Percentiles rank a stretch among this genome's conserved stretches.
phyloP scores from a whole-genome alignment of 2,797 vertebrate genomes.

The Sebastes itinus region DNA sequence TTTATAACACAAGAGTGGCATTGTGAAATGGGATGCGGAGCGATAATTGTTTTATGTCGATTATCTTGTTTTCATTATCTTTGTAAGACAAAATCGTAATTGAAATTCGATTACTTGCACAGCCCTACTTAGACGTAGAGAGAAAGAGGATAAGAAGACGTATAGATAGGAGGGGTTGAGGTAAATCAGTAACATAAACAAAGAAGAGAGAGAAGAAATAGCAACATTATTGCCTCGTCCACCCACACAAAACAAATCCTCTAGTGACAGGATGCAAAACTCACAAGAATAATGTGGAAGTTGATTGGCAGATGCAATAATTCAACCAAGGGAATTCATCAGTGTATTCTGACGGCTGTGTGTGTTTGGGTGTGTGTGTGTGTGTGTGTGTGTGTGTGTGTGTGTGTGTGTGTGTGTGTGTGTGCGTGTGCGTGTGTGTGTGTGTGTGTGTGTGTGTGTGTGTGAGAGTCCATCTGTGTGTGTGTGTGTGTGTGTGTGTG shows the following conservation, averaged over 20 bases:
- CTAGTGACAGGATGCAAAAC: slow-evolving; percentile 54
- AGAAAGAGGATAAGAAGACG: background rate
- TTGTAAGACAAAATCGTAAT: no score
- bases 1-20: no score
- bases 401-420: background rate
- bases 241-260: slow-evolving; percentile 56
- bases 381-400: background rate
- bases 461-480: background rate
- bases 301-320: slow-evolving; percentile 76
- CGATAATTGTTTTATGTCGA: no score
- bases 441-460: background rate
- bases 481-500: background rate
- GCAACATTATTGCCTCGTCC: slow-evolving; percentile 40
- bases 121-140: background rate
- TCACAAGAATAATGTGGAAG: slow-evolving; percentile 37
- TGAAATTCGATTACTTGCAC: no score
- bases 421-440: background rate
- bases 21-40: no score
- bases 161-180: background rate
- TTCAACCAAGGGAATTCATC: slow-evolving; percentile 62
- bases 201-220: slow-evolving; percentile 4
- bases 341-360: slow-evolving; percentile 27
- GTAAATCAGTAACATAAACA: slow-evolving; percentile 30
- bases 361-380: slow-evolving; percentile 2
- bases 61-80: no score